Evolutionary conservation across 2,797 vertebrate genomes (phyloP), one percentile per base, ranked within the genome.

Genomic region (Linurgus olivaceus): DNA sequence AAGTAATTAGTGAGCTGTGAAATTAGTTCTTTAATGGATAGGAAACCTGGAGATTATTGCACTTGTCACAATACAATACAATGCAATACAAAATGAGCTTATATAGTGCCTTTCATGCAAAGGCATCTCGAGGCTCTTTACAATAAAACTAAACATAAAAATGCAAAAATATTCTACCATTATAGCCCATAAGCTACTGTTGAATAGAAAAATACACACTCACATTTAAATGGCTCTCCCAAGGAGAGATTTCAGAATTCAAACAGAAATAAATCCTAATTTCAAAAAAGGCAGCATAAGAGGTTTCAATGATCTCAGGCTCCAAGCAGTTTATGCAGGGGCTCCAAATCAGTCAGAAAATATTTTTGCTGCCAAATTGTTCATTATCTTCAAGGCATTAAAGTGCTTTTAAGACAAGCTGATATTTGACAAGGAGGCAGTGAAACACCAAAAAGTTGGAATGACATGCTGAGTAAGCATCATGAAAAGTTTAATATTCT

Each of bases 21-120:
- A 98, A 98, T 98, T 96, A 98, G 97, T 97, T 98, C 94, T 96
- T 95, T 97, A 97, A 96, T 96, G 96, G 97, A 96, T 90, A 96
- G 95, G 89, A 97, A 97, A 97, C 96, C 94, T 96, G 95, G 89
- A 97, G 97, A 97, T 98, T 96, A 96, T 59, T 95, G 86, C 48
- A 47, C 90, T 96, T 96, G 93, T 96, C 93, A 96, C 95, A 92
- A 96, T 86, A 83, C 91, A 96, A 97, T 94, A 93, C 88, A 97
- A 94, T 59, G 71, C 79, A 91, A 92, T 62, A 92, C 83, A 73
- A 95, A 97, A 96, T 95, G 87, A 97, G 94, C 58, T 94, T 92
- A 92, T 95, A 96, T 52, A 93, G 73, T 79, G 83, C 26, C 76
- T 97, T 97, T 95, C 83, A 96, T 76, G 88, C 91, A 98, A 96